Base-by-base conservation (phyloP, 2,113 vertebrate species). In the Corydoras maculifer region DNA sequence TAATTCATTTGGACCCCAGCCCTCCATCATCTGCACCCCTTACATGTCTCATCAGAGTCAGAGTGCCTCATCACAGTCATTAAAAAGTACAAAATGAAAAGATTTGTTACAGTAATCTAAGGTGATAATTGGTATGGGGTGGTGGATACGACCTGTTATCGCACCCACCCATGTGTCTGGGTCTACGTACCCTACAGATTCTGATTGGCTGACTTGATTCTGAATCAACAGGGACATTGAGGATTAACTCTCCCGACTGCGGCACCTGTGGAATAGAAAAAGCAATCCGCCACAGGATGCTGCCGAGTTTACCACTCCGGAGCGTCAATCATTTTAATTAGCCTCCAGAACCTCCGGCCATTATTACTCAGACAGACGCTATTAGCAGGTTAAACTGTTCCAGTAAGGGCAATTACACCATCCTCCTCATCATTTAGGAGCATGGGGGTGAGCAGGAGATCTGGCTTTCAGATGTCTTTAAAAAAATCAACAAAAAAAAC, bases 311-410 rank as follows among this genome's bases (percentile, higher is more conserved):
- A 64, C 67, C 60, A 55, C 9, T 53, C 61, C 53, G 50, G 58
- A 49, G 51, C 48, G 10, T 48, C 72, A 69, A 18, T 25, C 32
- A 9, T 10, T 81, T 68, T 77, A 62, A 78, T 80, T 76, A 75
- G 14, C 68, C 77, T 69, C 74, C 58, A 5, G 25, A 68, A 62
- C 75, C 58, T 30, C 67, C 18, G 64, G 62, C 65, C 68, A 61
- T 59, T 75, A 76, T 78, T 70, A 75, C 55, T 76, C 73, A 51
- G 15, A 29, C 32, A 49, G 49, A 67, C 63, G 73, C 75, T 77
- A 81, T 80, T 74, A 78, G 54, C 74, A 76, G 25, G 12, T 84
- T 82, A 82, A 81, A 78, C 51, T 70, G 50, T 62, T 43, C 11
- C 10, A 59, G 54, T 74, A 72, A 60, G 74, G 49, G 74, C 81